Conservation (phyloP, 2,113 vertebrate genomes). For the Sterna hirundo region DNA sequence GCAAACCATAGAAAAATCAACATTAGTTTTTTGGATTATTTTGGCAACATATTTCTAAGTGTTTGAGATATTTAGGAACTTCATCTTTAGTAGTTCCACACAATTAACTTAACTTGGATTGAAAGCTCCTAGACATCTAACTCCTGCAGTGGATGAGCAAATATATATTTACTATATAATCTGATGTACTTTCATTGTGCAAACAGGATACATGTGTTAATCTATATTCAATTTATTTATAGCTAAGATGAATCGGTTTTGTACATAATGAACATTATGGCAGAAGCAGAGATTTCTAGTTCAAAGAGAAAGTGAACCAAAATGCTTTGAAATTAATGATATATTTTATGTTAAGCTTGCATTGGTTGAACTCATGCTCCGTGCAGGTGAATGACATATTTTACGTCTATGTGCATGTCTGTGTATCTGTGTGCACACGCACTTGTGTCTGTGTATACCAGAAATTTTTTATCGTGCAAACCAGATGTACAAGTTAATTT, state of each 20-base stretch:
- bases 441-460: not conserved
- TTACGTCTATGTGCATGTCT: rapidly evolving
- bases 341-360: not conserved
- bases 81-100: not conserved
- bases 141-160: not conserved
- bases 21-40: not conserved
- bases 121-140: not conserved
- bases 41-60: not conserved
- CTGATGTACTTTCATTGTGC: not conserved
- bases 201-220: not conserved
- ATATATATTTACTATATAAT: not conserved
- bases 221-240: not conserved
- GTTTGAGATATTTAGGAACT: not conserved
- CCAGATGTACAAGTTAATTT: constrained; percentile 20
- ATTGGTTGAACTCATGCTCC: not conserved
- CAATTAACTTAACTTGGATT: not conserved
- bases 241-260: not conserved
- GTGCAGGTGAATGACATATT: not conserved
- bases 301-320: not conserved
- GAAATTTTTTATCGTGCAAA: not conserved
- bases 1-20: not conserved
- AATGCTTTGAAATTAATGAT: not conserved
- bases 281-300: not conserved
- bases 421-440: not conserved
- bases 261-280: not conserved